These are phyloP conservation scores for Mongoloraphidia duomilia DNA, from an alignment of 2,888 invertebrate species.

Conservation along the genomic window DNA sequence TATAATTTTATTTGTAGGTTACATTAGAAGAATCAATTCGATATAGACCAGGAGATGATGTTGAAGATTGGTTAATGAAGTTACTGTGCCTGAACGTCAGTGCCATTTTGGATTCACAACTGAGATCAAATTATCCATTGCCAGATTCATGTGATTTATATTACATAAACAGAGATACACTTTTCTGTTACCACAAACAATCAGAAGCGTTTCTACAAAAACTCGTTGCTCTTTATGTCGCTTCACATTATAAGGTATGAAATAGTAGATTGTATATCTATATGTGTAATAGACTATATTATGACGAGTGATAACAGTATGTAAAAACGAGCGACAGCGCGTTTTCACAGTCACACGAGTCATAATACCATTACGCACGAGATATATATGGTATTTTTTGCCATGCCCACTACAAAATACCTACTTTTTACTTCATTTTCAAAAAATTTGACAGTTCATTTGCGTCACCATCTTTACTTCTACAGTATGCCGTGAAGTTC, in stretches of 20 bases:
- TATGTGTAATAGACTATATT: no score
- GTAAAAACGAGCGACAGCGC: no score
- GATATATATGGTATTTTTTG: no score
- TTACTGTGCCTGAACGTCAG: constrained; percentile 85
- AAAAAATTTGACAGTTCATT: no score
- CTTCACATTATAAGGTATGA: constrained; percentile 89
- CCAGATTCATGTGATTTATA: constrained; percentile 81
- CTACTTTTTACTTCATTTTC: no score
- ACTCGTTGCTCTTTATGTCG: constrained; percentile 84
- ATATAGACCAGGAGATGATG: constrained; percentile 70
- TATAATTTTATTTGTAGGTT: constrained; percentile 33
- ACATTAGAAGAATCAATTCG: constrained; percentile 89
- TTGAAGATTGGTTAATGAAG: constrained; percentile 84
- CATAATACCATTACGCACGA: no score
- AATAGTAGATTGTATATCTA: no score
- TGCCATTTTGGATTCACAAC: constrained; percentile 49
- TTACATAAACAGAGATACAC: constrained; percentile 77
- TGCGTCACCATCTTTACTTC: no score
- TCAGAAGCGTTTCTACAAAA: constrained; percentile 85
- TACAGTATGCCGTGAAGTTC: no score
- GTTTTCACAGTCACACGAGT: no score
- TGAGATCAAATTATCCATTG: constrained; percentile 71
- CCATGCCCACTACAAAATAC: no score
- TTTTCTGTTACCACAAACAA: constrained; percentile 93
- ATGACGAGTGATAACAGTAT: no score